These are phyloP conservation scores for Anthrax anthrax DNA, from an alignment of 2,888 invertebrate genomes.

Conservation along the genomic window DNA sequence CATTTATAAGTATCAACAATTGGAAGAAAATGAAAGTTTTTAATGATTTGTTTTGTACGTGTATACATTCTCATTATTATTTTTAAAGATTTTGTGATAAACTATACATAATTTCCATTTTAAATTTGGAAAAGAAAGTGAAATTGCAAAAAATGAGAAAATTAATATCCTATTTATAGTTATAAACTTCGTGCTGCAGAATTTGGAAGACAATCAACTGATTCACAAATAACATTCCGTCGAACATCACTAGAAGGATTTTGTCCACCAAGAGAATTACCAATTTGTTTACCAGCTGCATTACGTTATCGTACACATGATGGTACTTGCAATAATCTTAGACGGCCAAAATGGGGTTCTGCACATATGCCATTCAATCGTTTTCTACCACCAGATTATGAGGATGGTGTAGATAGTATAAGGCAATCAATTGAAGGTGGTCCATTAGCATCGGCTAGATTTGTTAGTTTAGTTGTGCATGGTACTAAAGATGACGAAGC, in stretches of 20 bases:
- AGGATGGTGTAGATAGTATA: constrained; percentile 48
- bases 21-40: too few species aligned
- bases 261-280: constrained; percentile 52
- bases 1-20: too few species aligned
- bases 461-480: constrained; percentile 56
- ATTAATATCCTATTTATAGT: constrained; percentile 22
- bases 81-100: too few species aligned
- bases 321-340: constrained; percentile 78
- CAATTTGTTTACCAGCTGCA: constrained; percentile 55
- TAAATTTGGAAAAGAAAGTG: too few species aligned
- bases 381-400: constrained; percentile 66
- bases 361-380: constrained; percentile 70
- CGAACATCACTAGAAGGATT: constrained; percentile 31
- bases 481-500: constrained; percentile 48
- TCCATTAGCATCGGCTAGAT: constrained; percentile 58
- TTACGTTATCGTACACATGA: constrained; percentile 69
- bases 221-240: constrained; percentile 28
- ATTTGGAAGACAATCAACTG: constrained; percentile 27
- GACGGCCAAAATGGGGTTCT: constrained; percentile 64
- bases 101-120: too few species aligned
- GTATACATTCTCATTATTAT: too few species aligned
- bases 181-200: constrained; percentile 27
- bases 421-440: constrained; percentile 42
- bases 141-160: too few species aligned
- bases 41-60: too few species aligned